Evolutionary conservation across 2,797 vertebrate genomes (phyloP).

Genomic region (Labroides dimidiatus): DNA sequence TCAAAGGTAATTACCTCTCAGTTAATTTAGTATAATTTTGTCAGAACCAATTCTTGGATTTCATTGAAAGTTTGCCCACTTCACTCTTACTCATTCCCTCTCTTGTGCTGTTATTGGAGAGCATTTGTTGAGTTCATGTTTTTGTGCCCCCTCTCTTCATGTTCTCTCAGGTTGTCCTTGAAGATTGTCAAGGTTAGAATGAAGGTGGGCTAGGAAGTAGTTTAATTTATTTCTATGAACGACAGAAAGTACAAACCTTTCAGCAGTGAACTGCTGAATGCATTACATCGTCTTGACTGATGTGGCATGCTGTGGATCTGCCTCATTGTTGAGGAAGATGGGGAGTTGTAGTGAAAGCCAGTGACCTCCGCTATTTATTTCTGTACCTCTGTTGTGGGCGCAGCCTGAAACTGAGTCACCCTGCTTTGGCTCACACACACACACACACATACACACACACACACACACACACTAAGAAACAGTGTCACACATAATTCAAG

Average conservation of each 20-base stretch:
- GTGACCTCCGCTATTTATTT: conserved; percentile 59
- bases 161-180: conserved; percentile 39
- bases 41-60: background rate
- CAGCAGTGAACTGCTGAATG: conserved; percentile 36
- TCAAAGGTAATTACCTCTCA: too few species aligned
- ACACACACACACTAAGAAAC: conserved; percentile 9
- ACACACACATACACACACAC: too few species aligned
- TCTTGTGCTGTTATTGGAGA: conserved; percentile 7
- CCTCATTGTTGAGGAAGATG: conserved; percentile 40
- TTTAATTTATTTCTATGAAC: conserved; percentile 39
- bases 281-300: conserved; percentile 30
- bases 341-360: conserved; percentile 14
- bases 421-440: conserved; percentile 38
- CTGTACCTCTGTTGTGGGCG: conserved; percentile 34
- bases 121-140: conserved; percentile 15
- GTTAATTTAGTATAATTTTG: too few species aligned
- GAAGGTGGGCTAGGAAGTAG: conserved; percentile 26
- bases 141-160: conserved; percentile 23
- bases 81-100: conserved; percentile 4
- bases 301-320: conserved; percentile 26
- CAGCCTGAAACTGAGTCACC: conserved; percentile 60
- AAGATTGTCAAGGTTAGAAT: conserved; percentile 45
- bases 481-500: conserved; percentile 48
- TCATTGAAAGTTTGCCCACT: background rate
- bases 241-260: conserved; percentile 37